These are phyloP conservation scores for Remorina albescens DNA, from an alignment of 2,797 vertebrate species.

Conservation along the genomic window DNA sequence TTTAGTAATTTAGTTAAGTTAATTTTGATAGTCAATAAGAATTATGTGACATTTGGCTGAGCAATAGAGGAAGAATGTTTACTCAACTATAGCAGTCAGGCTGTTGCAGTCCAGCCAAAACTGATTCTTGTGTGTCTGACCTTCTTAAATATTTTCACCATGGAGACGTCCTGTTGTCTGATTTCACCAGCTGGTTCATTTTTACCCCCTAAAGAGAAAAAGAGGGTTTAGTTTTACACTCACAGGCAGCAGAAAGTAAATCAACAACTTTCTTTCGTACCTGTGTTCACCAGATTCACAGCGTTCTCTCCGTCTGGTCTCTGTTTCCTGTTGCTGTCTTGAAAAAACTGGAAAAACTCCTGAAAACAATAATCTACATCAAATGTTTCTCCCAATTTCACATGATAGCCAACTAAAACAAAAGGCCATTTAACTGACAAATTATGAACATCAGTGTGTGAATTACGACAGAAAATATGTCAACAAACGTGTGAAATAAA, in stretches of 20 bases:
- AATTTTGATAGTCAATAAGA: too few relatives aligned
- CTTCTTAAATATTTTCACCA: conserved; percentile 72
- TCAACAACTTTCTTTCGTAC: conserved; percentile 16
- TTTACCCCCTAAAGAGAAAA: conserved; percentile 18
- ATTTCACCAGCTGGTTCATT: not conserved
- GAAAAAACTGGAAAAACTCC: conserved; percentile 68
- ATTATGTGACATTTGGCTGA: too few relatives aligned
- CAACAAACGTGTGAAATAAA: too few relatives aligned
- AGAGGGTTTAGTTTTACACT: not conserved
- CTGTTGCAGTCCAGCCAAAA: not conserved
- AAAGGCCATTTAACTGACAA: not conserved
- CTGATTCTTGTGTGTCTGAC: conserved; percentile 35
- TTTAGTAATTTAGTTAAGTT: too few relatives aligned
- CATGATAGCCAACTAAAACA: not conserved
- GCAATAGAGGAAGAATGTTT: too few relatives aligned
- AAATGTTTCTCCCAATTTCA: not conserved
- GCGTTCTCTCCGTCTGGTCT: conserved; percentile 18
- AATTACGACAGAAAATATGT: not conserved
- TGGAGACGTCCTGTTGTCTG: conserved; percentile 25
- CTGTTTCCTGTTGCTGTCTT: conserved; percentile 36
- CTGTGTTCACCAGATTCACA: conserved; percentile 27
- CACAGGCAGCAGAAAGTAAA: too few relatives aligned
- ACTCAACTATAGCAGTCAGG: too few relatives aligned
- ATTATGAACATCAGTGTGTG: not conserved
- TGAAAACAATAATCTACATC: conserved; percentile 42